Base-by-base conservation (phyloP, 2,888 invertebrate genomes). In the Megamerina dolium region DNA sequence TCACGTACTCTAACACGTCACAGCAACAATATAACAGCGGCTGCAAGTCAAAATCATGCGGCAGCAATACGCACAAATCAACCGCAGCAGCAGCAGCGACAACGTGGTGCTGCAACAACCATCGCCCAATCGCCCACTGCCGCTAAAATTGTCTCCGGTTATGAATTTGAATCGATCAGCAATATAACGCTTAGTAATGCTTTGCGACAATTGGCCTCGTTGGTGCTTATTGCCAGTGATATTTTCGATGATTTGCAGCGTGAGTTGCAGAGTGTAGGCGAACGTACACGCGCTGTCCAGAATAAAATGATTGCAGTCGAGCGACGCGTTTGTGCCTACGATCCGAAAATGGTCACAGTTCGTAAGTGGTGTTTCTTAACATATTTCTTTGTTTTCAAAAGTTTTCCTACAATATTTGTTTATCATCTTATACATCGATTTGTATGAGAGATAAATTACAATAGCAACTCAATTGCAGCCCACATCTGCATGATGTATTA, bases 301-400 rank as follows among this genome's bases (percentile, higher is more conserved):
- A 73, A 74, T 44, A 82, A 83, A 67, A 78, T 92, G 58, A 77
- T 77, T 57, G 75, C 73, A 57, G 79, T 91, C 58, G 83, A 84
- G 65, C 80, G 79, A 56, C 77, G 79, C 60, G 83, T 89, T 60
- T 77, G 77, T 60, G 75, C 76, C 52, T 84, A 81, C 73, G 88
- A 92, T 73, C 90, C 92, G 48, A 90, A 88, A 77, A 84, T 83
- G 73, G 87, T 91, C 68, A 82, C 89, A 83, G 90, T 92, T 78
- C 91, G 92, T 92, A 77, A 92, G 92, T 92, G 45, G 6, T 21
- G 16, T 32, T 31, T 36, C 14, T 21, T n/a, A n/a, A n/a, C n/a
- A n/a, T 19, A 13, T 33, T 14, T 33, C 17, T 33, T 13, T 29
- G 29, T 29, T 13, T 16, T 3, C 3, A n/a, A 29, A 29, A 31